Evolutionary conservation across 2,888 invertebrate genomes (phyloP), one percentile per base, ranked within the genome.

Genomic region (Clunio marinus): DNA sequence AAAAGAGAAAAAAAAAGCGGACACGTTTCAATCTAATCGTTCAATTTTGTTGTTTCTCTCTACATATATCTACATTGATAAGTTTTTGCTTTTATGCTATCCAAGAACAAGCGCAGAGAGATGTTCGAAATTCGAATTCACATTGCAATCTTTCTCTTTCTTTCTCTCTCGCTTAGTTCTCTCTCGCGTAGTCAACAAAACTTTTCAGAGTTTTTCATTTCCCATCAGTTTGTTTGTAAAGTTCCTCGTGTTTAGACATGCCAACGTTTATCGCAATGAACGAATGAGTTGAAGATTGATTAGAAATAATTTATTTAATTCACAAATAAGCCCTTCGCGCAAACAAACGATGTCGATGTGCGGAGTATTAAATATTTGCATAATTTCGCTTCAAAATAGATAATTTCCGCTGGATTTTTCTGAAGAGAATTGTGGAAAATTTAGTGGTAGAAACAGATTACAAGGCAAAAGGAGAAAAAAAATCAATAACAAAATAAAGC

Each of bases 271-370:
- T n/a, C 51, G 51, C 17, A 8, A 20, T 22, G 20, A 10, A 63
- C 20, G n/a, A 15, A 45, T 17, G 27, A 45, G 7, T 24, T 37
- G 13, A 37, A 32, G 60, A 60, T 60, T 60, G 60, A 32, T 60
- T 60, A 35, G 60, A 60, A 22, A 1, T 24, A 60, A 60, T 35
- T 60, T 60, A 37, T 58, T 58, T 58, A 58, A 58, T 58, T 58
- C 20, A 15, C 20, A n/a, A n/a, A 17, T 20, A 25, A 58, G 27
- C n/a, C 15, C 15, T 51, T 17, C 8, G 51, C 15, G 45, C 8
- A 51, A 22, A 7, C 8, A 17, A 51, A 15, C 13, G 45, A 3
- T 7, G 15, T 10, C 13, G 45, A 13, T 13, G 45, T 51, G n/a
- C n/a, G n/a, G n/a, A n/a, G n/a, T 32, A 32, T 32, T 4, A 17